phyloP scores from a whole-genome alignment of 1,140 invertebrate genomes.

The Aphelinus certus region DNA sequence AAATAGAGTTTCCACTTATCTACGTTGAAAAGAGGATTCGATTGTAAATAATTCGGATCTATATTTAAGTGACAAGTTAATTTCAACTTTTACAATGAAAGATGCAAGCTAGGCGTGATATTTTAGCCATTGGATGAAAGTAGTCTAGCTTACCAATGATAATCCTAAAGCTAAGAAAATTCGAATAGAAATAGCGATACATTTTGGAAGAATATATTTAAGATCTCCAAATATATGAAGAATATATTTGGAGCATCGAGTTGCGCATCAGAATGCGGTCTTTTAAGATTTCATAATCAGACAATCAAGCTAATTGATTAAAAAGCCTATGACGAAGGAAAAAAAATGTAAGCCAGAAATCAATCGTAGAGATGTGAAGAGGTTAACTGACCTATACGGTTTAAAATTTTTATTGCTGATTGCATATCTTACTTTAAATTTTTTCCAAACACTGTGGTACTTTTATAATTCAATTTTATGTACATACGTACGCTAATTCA shows the following conservation, averaged over 20 bases:
- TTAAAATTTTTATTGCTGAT: conserved; percentile 8
- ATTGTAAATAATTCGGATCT: not conserved
- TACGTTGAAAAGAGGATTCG: not conserved
- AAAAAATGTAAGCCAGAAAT: not conserved
- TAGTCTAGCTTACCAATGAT: too few relatives aligned
- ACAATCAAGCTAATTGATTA: conserved; percentile 16
- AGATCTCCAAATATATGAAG: conserved; percentile 11
- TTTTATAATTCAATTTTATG: too few relatives aligned
- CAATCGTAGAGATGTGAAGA: conserved; percentile 15
- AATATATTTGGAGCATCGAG: not conserved
- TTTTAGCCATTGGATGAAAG: too few relatives aligned
- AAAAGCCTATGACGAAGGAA: not conserved
- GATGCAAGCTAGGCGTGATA: not conserved
- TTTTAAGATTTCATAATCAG: conserved; percentile 16
- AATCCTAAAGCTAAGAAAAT: too few relatives aligned
- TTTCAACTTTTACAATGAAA: not conserved
- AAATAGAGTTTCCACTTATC: not conserved
- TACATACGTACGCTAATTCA: too few relatives aligned
- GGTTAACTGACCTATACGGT: not conserved
- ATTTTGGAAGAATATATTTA: not conserved
- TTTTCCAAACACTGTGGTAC: too few relatives aligned
- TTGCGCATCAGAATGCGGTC: not conserved
- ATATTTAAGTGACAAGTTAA: not conserved
- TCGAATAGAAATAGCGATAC: not conserved
- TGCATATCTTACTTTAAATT: not conserved